Conservation (phyloP, 2,888 invertebrate species). For the Acrobasis suavella region DNA sequence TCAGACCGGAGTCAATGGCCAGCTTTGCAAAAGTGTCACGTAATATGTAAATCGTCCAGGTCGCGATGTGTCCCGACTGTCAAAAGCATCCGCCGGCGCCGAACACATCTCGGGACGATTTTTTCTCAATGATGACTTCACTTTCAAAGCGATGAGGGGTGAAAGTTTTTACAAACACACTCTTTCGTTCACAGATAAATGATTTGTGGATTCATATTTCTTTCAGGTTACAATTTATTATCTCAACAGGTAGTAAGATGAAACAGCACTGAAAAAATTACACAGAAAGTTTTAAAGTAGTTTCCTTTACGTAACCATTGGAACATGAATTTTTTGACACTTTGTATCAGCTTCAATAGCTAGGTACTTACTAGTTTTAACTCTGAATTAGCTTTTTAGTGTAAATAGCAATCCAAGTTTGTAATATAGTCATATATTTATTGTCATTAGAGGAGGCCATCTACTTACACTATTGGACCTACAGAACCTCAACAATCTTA, state of each 20-base stretch:
- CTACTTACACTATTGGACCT: not conserved
- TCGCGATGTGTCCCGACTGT: slow-evolving; percentile 78
- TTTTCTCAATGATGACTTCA: slow-evolving; percentile 68
- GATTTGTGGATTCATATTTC: slow-evolving; percentile 6
- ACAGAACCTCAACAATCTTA: not conserved
- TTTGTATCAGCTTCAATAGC: too few relatives aligned
- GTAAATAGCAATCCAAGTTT: not conserved
- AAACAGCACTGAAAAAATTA: not conserved
- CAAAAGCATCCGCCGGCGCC: slow-evolving; percentile 66
- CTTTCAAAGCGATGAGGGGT: slow-evolving; percentile 54
- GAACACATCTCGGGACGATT: slow-evolving; percentile 67
- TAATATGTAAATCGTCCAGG: slow-evolving; percentile 81
- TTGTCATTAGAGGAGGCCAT: not conserved
- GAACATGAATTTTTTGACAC: too few relatives aligned
- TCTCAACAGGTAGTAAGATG: not conserved
- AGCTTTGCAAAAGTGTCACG: slow-evolving; percentile 78
- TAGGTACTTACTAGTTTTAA: too few relatives aligned
- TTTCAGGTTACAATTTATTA: slow-evolving; percentile 1
- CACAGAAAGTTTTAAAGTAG: not conserved
- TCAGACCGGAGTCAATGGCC: slow-evolving; percentile 73
- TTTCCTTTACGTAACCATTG: too few relatives aligned
- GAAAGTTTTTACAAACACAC: slow-evolving; percentile 48
- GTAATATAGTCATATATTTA: too few relatives aligned
- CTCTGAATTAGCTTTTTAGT: not conserved
- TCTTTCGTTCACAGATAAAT: not conserved